phyloP scores from a whole-genome alignment of 2,888 invertebrate species.

The Sinhomidia bicolor region DNA sequence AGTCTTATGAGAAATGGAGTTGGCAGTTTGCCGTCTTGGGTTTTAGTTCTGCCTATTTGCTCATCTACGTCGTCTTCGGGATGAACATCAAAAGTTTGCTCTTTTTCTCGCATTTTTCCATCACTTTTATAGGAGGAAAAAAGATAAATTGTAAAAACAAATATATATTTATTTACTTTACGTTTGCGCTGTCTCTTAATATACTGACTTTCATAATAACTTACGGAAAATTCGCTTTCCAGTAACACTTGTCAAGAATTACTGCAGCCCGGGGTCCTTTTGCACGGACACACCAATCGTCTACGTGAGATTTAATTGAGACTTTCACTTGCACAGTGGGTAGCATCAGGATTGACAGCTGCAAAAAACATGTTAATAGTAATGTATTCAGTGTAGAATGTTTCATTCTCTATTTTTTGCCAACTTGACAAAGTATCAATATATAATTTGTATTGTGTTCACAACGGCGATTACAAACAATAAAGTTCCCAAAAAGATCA shows the following conservation, averaged over 20 bases:
- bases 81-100: conserved; percentile 65
- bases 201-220: conserved; percentile 23
- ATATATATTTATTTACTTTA: background rate
- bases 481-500: no score
- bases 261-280: background rate
- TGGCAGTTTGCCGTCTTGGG: background rate
- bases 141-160: no score
- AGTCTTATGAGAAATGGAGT: conserved; percentile 53
- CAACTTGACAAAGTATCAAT: no score
- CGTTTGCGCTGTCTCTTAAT: background rate
- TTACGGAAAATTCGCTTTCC: conserved; percentile 39
- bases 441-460: no score
- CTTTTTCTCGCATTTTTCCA: conserved; percentile 16
- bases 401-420: background rate
- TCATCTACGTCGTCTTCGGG: conserved; percentile 39
- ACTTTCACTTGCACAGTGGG: conserved; percentile 22
- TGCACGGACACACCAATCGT: conserved; percentile 45
- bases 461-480: no score
- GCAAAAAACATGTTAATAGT: background rate
- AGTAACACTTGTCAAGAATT: conserved; percentile 47
- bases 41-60: background rate
- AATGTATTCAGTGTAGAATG: background rate
- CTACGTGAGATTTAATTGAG: conserved; percentile 28
- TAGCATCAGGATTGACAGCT: conserved; percentile 23
- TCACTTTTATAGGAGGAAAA: background rate